Base-by-base conservation (phyloP, 1,140 invertebrate species). In the Hylyphantes graminicola region DNA sequence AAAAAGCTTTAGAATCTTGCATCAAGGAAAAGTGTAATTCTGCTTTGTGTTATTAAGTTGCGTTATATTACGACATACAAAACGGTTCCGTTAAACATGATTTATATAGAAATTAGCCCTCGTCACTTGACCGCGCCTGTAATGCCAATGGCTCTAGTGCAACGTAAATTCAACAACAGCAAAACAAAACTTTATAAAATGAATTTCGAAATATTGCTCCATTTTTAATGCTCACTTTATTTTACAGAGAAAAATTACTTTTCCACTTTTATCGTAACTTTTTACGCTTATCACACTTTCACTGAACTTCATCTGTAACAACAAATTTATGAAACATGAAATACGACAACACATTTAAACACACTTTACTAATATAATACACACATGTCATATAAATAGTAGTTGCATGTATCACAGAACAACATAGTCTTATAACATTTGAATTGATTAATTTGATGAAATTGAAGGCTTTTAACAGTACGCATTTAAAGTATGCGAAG, bases 381-480 rank as follows among this genome's bases (percentile, higher is more conserved):
- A 82, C 54, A 72, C 5, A 57, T 81, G 50, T 21, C 63, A 81
- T 81, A 82, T 82, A 82, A 82, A 82, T 82, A 74, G 35, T 35
- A 35, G 80, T 82, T 74, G 80, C 80, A 74, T 64, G 48, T 79
- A 82, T 82, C 80, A 74, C 80, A 82, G 80, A 82, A 82, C 65
- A 82, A 82, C 70, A 82, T 73, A 82, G 68, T 82, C 67, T 74
- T 74, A 55, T 72, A 82, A 82, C 80, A 74, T 82, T 35, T 74
- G 50, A 74, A 82, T 74, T 74, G 68, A 67, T 59, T 65, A 54
- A 74, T 57, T 63, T 48, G 35, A 35, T 35, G 35, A 82, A 82
- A 82, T 64, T 72, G 78, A 81, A 81, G 78, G 78, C 78, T 81
- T 81, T 12, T 65, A 50, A 35, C 70, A 68, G 53, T 79, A 68